Evolutionary conservation across 2,797 vertebrate genomes (phyloP), one percentile per base, ranked within the genome.

Genomic region (Microchirus variegatus): DNA sequence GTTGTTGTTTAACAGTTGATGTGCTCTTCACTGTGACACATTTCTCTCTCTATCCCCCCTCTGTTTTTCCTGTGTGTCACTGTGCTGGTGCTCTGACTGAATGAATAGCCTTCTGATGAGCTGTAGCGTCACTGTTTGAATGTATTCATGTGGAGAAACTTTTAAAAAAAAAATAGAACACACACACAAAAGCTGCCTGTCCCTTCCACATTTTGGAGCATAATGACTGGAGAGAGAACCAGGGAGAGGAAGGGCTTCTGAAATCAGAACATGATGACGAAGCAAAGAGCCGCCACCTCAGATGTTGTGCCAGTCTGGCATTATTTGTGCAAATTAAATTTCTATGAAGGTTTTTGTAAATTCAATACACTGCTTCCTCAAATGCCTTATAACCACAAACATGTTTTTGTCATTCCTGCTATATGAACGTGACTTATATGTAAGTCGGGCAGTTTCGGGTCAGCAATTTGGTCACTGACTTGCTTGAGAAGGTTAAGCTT

Each of bases 141-240:
- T 88, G 64, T 79, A 87, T 85, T 91, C 87, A 88, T 91, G 87
- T 89, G 87, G 79, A 89, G 87, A 78, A 84, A 86, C 83, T 83
- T 87, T 85, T n/a, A 63, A 82, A 88, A 86, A 81, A 46, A 51
- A 51, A 44, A 16, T 3, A 3, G 82, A 85, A 81, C 70, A 46
- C 54, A 63, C 48, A 18, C 40, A 89, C 80, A 90, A 88, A 89
- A 63, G 82, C 73, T 10, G 36, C 58, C 84, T 89, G 90, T 90
- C 90, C 68, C 62, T 56, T 77, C 83, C 80, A 74, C 78, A 90
- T 89, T 86, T 58, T 66, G 43, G 44, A 70, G 59, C 61, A 90
- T 89, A 92, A 89, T 81, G 78, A 67, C 59, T 86, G 88, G 88
- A 2, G 64, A 8, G 62, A 43, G 52, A 22, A 37, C 1, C 37